These are phyloP conservation scores for Centroberyx gerrardi DNA, from an alignment of 2,797 vertebrate species.

Conservation along the genomic window DNA sequence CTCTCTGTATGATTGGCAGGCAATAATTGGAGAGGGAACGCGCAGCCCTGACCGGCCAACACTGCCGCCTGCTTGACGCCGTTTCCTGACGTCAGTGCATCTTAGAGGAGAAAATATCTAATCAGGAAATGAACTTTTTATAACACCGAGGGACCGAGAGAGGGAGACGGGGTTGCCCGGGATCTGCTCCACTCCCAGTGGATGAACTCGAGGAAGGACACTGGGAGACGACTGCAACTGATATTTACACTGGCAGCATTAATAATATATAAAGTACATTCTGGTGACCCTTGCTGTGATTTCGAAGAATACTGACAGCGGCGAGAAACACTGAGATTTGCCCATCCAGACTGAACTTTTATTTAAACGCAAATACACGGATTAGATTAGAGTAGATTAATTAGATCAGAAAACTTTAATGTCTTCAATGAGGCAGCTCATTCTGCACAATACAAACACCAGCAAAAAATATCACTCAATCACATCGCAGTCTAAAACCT, in stretches of 20 bases:
- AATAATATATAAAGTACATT: constrained; percentile 65
- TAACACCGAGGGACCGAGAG: constrained; percentile 20
- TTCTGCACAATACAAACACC: not conserved
- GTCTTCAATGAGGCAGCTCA: not conserved
- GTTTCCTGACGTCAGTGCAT: constrained; percentile 78
- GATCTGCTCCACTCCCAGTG: constrained; percentile 55
- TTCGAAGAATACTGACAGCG: constrained; percentile 26
- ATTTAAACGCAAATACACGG: no score
- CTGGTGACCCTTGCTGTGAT: constrained; percentile 51
- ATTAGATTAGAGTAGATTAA: constrained; percentile 26
- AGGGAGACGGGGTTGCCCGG: constrained; percentile 33
- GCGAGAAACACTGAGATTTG: no score
- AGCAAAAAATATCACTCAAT: no score
- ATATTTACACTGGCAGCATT: constrained; percentile 69
- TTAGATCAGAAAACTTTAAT: not conserved
- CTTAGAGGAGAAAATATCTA: constrained; percentile 33
- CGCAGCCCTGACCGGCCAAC: constrained; percentile 54
- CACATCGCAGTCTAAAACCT: no score
- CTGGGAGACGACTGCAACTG: constrained; percentile 34
- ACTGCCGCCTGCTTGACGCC: constrained; percentile 81
- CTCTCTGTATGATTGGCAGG: constrained; percentile 70
- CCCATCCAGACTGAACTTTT: no score
- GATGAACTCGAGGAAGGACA: constrained; percentile 65
- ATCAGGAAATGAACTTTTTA: constrained; percentile 71
- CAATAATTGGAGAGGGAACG: constrained; percentile 77